A percentile compares a stretch with the other conserved stretches of the same genome.
phyloP scores from a whole-genome alignment of 1,140 invertebrate species.

The Euwallacea fornicatus region DNA sequence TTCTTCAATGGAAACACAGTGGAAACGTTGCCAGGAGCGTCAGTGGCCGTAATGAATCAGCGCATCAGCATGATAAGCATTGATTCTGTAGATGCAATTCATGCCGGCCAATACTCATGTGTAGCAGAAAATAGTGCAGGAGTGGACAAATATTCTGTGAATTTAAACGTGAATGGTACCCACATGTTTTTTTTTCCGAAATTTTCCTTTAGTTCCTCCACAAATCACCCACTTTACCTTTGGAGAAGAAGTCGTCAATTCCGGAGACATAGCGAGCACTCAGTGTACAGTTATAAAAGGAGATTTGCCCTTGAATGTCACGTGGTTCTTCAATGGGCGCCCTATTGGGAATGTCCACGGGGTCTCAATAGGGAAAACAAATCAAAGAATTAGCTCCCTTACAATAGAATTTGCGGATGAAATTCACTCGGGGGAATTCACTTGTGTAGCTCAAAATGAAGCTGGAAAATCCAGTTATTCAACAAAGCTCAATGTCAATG shows the following conservation, averaged over 20 bases:
- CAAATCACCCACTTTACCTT: constrained; percentile 74
- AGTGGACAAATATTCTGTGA: constrained; percentile 23
- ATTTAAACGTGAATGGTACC: constrained; percentile 40
- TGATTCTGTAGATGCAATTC: constrained; percentile 58
- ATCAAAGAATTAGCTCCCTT: constrained; percentile 60
- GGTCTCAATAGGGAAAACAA: constrained; percentile 53
- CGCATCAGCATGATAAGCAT: constrained; percentile 63
- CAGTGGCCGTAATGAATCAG: constrained; percentile 56
- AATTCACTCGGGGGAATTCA: constrained; percentile 67
- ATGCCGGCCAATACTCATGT: constrained; percentile 67
- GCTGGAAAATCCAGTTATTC: constrained; percentile 58
- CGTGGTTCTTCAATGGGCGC: constrained; percentile 51
- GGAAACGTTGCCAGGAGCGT: constrained; percentile 50
- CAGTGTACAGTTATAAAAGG: constrained; percentile 69
- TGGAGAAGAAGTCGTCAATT: constrained; percentile 68
- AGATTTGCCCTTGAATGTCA: constrained; percentile 66
- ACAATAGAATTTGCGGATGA: constrained; percentile 58
- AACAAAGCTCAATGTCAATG: constrained; percentile 40
- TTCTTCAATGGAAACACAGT: constrained; percentile 44
- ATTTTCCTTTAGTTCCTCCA: constrained; percentile 60
- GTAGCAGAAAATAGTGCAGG: constrained; percentile 71
- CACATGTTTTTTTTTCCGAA: not conserved
- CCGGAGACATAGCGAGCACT: constrained; percentile 64
- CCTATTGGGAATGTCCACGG: constrained; percentile 29
- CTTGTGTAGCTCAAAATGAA: constrained; percentile 73